phyloP scores from a whole-genome alignment of 2,113 vertebrate genomes.

The Gnathonemus longibarbis region DNA sequence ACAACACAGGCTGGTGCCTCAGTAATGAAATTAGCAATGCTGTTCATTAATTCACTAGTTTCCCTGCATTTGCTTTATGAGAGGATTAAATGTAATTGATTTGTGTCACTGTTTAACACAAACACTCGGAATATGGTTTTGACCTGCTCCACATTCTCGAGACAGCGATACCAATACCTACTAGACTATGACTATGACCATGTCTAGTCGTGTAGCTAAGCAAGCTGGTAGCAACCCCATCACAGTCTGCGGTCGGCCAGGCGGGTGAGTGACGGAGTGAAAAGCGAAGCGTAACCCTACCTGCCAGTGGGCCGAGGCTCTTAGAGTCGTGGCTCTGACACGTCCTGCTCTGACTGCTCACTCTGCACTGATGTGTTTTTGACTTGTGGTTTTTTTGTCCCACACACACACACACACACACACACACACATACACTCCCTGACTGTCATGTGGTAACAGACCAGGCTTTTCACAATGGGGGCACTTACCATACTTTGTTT shows the following conservation, averaged over 20 bases:
- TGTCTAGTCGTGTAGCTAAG: not conserved
- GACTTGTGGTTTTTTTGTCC: constrained; percentile 41
- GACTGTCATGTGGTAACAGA: constrained; percentile 66
- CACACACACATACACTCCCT: constrained; percentile 31
- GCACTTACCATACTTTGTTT: constrained; percentile 50
- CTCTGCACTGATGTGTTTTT: not conserved
- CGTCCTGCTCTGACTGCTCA: not conserved
- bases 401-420: too few relatives aligned
- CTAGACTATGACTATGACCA: not conserved
- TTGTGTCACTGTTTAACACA: not conserved
- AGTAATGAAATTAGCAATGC: not conserved
- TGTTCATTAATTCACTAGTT: not conserved
- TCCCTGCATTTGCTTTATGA: not conserved
- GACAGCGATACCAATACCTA: not conserved
- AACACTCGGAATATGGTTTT: not conserved
- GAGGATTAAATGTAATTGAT: not conserved
- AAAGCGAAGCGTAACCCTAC: not conserved
- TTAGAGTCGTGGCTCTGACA: not conserved
- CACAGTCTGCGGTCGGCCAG: not conserved
- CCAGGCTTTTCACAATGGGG: constrained; percentile 55
- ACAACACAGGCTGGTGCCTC: not conserved
- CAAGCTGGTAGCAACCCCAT: not conserved
- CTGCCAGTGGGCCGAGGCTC: not conserved
- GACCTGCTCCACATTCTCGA: not conserved
- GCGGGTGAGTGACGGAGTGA: not conserved